Percentiles rank a stretch among this genome's conserved stretches.
Conservation (phyloP, 2,113 vertebrate genomes). For the Trichechus manatus region DNA sequence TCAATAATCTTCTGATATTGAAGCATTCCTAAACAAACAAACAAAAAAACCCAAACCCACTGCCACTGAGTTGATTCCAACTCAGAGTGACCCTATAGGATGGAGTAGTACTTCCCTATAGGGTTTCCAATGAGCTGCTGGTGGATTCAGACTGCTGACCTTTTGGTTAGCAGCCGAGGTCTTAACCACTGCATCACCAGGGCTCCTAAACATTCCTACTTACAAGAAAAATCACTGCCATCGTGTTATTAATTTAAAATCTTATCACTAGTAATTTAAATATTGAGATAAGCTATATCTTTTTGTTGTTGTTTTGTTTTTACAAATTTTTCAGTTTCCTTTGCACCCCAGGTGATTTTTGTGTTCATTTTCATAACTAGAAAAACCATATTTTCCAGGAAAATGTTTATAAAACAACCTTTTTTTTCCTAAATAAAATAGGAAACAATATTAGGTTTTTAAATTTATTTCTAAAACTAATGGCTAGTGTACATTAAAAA, state of each 20-base stretch:
- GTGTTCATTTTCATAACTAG: slow-evolving; percentile 42
- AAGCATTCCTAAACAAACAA: not conserved
- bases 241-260: slow-evolving; percentile 42
- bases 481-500: not conserved
- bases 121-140: too few relatives aligned
- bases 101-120: too few relatives aligned
- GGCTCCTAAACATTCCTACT: not conserved
- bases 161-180: too few relatives aligned
- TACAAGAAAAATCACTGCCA: slow-evolving; percentile 4
- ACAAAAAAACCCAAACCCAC: too few relatives aligned
- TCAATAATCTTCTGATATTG: slow-evolving; percentile 21
- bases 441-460: slow-evolving; percentile 28
- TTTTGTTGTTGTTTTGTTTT: not conserved
- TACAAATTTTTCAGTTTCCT: not conserved
- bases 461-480: slow-evolving; percentile 40
- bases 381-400: not conserved
- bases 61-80: too few relatives aligned
- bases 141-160: too few relatives aligned
- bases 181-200: too few relatives aligned
- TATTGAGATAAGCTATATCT: not conserved
- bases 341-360: not conserved
- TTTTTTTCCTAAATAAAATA: slow-evolving; percentile 36
- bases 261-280: slow-evolving; percentile 3
- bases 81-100: too few relatives aligned
- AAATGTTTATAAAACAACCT: slow-evolving; percentile 51